These are phyloP conservation scores for Pseudorasbora parva DNA, from an alignment of 2,113 vertebrate species.

Conservation along the genomic window DNA sequence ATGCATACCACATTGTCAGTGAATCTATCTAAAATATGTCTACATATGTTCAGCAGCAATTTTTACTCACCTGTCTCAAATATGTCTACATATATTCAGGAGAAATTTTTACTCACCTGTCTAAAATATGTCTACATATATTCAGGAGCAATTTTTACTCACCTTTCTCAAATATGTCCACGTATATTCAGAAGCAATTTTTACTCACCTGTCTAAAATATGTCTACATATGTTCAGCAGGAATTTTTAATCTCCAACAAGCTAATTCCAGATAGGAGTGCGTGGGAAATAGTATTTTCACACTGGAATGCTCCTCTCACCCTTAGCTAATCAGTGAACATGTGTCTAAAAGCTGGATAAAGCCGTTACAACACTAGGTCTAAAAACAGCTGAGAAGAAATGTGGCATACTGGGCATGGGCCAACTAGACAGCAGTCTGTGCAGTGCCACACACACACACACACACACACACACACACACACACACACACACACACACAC, in stretches of 20 bases:
- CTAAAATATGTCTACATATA: background rate
- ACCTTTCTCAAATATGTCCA: background rate
- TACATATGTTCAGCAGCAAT: background rate
- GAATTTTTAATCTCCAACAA: background rate
- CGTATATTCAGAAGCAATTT: background rate
- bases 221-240: background rate
- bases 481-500: background rate
- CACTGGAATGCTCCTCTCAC: slow-evolving; percentile 26
- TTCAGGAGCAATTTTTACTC: background rate
- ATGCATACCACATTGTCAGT: background rate
- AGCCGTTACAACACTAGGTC: slow-evolving; percentile 42
- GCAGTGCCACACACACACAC: background rate
- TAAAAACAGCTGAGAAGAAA: slow-evolving; percentile 49
- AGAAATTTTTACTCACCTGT: background rate
- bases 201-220: background rate
- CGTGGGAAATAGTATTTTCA: slow-evolving; percentile 23
- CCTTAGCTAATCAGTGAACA: slow-evolving; percentile 18
- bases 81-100: background rate
- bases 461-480: slow-evolving; percentile 2
- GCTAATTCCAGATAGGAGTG: background rate
- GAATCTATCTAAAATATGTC: background rate
- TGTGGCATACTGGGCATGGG: slow-evolving; percentile 40
- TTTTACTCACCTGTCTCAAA: background rate
- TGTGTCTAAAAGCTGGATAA: slow-evolving; percentile 27
- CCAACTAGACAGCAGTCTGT: slow-evolving; percentile 45